A percentile compares a stretch with the other conserved stretches of the same genome.
These are phyloP conservation scores for Botia kubotai DNA, from an alignment of 2,797 vertebrate species.

Conservation along the genomic window DNA sequence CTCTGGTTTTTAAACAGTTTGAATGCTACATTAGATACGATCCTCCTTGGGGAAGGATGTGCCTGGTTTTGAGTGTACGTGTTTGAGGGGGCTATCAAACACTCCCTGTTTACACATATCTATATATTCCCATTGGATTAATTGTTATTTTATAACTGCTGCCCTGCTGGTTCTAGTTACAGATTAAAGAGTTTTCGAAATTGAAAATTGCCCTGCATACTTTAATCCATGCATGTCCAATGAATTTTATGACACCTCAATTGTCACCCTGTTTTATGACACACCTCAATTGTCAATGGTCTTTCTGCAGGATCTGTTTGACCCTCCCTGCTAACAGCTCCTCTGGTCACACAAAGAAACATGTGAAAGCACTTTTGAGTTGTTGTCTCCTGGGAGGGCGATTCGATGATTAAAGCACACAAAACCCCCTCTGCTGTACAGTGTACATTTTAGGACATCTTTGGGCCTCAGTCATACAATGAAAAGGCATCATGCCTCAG, in stretches of 20 bases:
- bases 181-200: not conserved
- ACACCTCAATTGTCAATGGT: not conserved
- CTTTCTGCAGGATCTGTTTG: slow-evolving; percentile 1
- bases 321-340: not conserved
- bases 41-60: not conserved
- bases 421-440: not conserved
- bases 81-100: not conserved
- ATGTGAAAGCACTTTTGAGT: slow-evolving; percentile 36
- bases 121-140: not conserved
- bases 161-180: not conserved
- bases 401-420: slow-evolving; percentile 16
- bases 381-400: slow-evolving; percentile 13
- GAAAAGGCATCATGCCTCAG: too few species aligned
- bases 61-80: not conserved
- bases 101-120: slow-evolving; percentile 16
- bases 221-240: not conserved
- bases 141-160: not conserved
- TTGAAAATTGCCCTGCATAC: not conserved
- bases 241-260: not conserved
- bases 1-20: not conserved
- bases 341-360: slow-evolving; percentile 15
- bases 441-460: too few species aligned
- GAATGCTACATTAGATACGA: not conserved
- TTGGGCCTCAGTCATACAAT: too few species aligned
- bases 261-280: not conserved